Evolutionary conservation across 2,113 vertebrate genomes (phyloP).

Genomic region (Phalacrocorax aristotelis): DNA sequence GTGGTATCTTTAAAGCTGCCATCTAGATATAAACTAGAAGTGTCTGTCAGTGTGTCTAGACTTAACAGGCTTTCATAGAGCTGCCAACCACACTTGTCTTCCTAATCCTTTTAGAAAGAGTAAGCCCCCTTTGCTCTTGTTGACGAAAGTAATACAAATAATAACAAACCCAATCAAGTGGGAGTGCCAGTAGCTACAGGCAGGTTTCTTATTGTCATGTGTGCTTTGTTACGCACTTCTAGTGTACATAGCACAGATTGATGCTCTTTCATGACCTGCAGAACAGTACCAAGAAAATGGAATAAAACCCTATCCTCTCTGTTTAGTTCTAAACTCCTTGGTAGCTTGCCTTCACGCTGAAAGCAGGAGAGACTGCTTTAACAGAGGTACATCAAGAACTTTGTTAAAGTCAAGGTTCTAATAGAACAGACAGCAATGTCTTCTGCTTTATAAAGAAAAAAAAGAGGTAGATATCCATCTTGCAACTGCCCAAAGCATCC

Average conservation of each 20-base stretch:
- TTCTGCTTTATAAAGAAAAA: background rate
- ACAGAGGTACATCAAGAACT: background rate
- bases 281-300: background rate
- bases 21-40: background rate
- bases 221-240: background rate
- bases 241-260: background rate
- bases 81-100: background rate
- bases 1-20: background rate
- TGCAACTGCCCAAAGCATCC: background rate
- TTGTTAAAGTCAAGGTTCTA: background rate
- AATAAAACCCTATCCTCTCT: background rate
- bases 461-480: background rate
- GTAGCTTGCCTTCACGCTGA: background rate
- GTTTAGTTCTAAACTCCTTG: background rate
- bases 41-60: background rate
- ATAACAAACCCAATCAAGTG: background rate
- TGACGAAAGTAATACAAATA: background rate
- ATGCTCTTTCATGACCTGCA: background rate
- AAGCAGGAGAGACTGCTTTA: background rate
- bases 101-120: background rate
- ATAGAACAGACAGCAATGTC: background rate
- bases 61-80: background rate
- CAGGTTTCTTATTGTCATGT: background rate
- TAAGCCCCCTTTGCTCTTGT: background rate
- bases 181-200: background rate